Evolutionary conservation across 2,797 vertebrate species (phyloP), one percentile per base, ranked within the genome.

Genomic region (Hemitrygon akajei): DNA sequence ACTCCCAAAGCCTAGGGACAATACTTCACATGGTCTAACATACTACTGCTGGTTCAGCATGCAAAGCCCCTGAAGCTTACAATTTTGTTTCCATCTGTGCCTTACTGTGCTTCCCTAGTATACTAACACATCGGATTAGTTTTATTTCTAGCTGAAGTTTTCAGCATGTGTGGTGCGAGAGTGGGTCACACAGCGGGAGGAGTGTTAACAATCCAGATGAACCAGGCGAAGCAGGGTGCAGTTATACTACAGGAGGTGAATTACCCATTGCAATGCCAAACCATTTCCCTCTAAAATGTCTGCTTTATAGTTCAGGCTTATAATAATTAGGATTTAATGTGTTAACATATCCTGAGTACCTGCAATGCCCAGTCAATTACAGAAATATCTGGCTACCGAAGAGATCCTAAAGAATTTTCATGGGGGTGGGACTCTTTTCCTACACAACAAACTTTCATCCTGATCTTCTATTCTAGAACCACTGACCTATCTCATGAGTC

Each of bases 261-360:
- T 37, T 89, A 34, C 7, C 14, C 63, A 63, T 37, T 86, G 25
- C 25, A 14, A 27, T 4, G 3, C 80, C 10, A 11, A 86, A 56
- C 82, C 63, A n/a, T 89, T 89, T 63, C 18, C 10, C 34, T 89
- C 63, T 89, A 89, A 89, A 89, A 89, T 66, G 60, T n/a, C 58
- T 34, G 37, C 34, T 10, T 69, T 37, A 71, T 14, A 75, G 22
- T 89, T 18, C 86, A 69, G 14, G 30, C 30, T 2, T 66, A 37
- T 34, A 14, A 22, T 3, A 66, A 66, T 66, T 37, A 9, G n/a
- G 63, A 34, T 69, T 20, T 69, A 37, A 10, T 37, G 37, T 5
- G 30, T 20, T 89, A 89, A 34, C n/a, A 30, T 16, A 22, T 18
- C 7, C 86, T 69, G 63, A 9, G 16, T 63, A 27, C 9, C 11